Evolutionary conservation across 2,797 vertebrate species (phyloP).

Genomic region (Myotis myotis): DNA sequence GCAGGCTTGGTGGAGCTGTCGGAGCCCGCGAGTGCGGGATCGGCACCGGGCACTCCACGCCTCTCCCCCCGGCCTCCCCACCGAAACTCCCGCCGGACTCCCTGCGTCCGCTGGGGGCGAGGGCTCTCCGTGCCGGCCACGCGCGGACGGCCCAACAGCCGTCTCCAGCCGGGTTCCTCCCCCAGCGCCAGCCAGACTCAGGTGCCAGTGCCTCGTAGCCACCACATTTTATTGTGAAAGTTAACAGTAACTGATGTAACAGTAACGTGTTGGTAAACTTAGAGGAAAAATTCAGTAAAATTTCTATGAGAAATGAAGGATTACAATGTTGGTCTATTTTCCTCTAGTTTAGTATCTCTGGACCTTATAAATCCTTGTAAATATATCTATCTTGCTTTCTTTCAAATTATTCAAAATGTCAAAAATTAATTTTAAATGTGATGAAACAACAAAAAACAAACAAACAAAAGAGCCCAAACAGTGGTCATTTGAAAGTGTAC

Average conservation of each 20-base stretch:
- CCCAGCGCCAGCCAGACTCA: not conserved
- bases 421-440: conserved; percentile 31
- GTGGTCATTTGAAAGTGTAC: not conserved
- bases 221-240: not conserved
- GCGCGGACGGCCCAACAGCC: fast-evolving
- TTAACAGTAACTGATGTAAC: not conserved
- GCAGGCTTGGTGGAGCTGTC: no score
- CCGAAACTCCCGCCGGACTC: fast-evolving
- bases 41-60: fast-evolving
- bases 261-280: not conserved
- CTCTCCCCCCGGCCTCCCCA: not conserved
- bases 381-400: not conserved
- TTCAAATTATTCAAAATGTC: not conserved
- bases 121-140: fast-evolving
- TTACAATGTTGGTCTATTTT: not conserved
- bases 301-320: not conserved
- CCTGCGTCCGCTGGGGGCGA: no score
- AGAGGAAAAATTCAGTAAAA: not conserved
- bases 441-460: not conserved
- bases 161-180: not conserved
- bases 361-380: conserved; percentile 9
- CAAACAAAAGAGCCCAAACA: not conserved
- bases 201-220: fast-evolving
- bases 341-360: not conserved
- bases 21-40: not conserved